Evolutionary conservation across 2,888 invertebrate genomes (phyloP), one percentile per base, ranked within the genome.

Genomic region (Elegia similella): DNA sequence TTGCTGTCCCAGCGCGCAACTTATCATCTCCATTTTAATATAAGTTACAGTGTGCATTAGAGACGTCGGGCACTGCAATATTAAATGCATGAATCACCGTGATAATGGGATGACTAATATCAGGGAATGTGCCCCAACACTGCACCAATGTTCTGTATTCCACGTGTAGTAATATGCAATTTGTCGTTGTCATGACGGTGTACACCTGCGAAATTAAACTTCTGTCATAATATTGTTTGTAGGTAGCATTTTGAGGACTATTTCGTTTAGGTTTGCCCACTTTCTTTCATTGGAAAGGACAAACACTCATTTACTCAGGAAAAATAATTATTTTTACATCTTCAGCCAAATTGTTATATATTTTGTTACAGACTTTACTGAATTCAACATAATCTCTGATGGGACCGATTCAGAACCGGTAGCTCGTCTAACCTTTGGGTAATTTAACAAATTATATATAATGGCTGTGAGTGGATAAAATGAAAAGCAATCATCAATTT

Each of bases 81-180:
- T 80, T 75, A 79, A 76, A 79, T 73, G 67, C 77, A 80, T 82
- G 73, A 75, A 82, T 80, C 78, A 80, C 84, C 81, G 63, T 75
- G 57, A 75, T 79, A 77, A 88, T 84, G 59, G 84, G 82, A 68
- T 86, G 79, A 73, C 80, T 83, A 71, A 90, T 82, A 68, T 88
- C 85, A 15, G 92, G 92, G 74, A 92, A 92, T 61, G 86, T 84
- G 73, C 90, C 86, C 85, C 89, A 87, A 65, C 87, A 85, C 69
- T 90, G 90, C 68, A 89, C 82, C 64, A 89, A 73, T 7, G 84
- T 76, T 57, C 81, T 82, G 74, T 88, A 92, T 68, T 92, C 88
- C 64, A 92, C 75, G 63, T 86, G 85, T 52, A 92, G 78, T 62
- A 93, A 75, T 70, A 90, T 82, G 75, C 92, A 92, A 75, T 92